These are phyloP conservation scores for Macrotrachela quadricornifera DNA, from an alignment of 1,140 invertebrate species.

Conservation along the genomic window DNA sequence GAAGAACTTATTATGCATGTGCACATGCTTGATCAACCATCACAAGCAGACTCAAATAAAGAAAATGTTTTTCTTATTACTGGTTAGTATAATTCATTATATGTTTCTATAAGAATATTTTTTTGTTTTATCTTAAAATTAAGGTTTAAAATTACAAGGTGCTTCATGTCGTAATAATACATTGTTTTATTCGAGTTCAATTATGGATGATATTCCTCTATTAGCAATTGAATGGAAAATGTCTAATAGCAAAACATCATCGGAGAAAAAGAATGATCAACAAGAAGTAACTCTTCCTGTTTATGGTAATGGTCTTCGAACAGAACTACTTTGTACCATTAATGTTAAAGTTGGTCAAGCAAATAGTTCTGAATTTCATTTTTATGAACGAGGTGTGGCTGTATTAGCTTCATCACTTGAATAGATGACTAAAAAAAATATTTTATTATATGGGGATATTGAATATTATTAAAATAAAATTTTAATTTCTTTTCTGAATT, in stretches of 20 bases:
- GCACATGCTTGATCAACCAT: conserved; percentile 18
- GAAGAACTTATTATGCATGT: conserved; percentile 44
- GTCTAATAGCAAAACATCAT: neutral
- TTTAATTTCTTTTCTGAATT: no score
- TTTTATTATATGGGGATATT: no score
- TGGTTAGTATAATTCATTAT: no score
- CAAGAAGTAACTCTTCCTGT: conserved; percentile 63
- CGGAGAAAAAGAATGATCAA: no score
- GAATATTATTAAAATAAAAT: no score
- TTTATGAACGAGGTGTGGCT: conserved; percentile 91
- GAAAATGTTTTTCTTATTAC: no score
- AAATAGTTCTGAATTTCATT: conserved; percentile 30
- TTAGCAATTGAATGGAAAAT: conserved; percentile 61
- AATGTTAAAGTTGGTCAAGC: conserved; percentile 56
- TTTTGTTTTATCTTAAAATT: conserved; percentile 11
- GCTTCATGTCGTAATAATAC: conserved; percentile 73
- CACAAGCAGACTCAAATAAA: conserved; percentile 10
- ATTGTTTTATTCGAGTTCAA: conserved; percentile 66
- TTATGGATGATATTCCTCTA: conserved; percentile 71
- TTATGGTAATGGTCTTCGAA: conserved; percentile 82
- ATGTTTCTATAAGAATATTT: neutral
- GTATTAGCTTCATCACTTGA: conserved; percentile 24
- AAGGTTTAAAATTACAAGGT: conserved; percentile 73
- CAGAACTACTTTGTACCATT: conserved; percentile 78
- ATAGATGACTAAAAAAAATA: no score